Evolutionary conservation across 2,888 invertebrate species (phyloP).

Genomic region (Trisateles emortualis): DNA sequence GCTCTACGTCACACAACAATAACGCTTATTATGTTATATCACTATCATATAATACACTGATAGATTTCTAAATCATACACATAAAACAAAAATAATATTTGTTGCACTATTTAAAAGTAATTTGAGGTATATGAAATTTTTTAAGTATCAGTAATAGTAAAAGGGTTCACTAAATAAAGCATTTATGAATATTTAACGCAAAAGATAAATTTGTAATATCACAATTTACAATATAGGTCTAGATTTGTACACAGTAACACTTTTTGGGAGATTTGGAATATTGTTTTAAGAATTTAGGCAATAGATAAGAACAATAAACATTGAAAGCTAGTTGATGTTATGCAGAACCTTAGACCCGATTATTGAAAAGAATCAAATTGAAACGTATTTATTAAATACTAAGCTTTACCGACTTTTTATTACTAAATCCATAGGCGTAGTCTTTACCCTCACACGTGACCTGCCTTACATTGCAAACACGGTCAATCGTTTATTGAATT

Average conservation of each 20-base stretch:
- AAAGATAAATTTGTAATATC: no score
- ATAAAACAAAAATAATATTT: constrained; percentile 5
- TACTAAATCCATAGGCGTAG: constrained; percentile 83
- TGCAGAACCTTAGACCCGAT: not conserved
- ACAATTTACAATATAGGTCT: not conserved
- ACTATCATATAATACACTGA: constrained; percentile 18
- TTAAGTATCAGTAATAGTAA: no score
- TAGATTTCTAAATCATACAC: constrained; percentile 1
- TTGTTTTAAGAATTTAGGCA: not conserved
- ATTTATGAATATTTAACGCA: not conserved
- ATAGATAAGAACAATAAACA: not conserved
- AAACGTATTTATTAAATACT: constrained; percentile 49
- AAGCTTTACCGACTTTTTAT: constrained; percentile 85
- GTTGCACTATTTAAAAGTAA: constrained; percentile 21
- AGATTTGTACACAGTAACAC: not conserved
- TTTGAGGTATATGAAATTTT: not conserved
- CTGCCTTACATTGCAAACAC: constrained; percentile 74
- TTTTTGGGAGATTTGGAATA: not conserved
- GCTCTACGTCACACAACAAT: constrained; percentile 57
- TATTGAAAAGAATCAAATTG: not conserved
- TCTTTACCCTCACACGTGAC: constrained; percentile 70
- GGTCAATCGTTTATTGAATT: constrained; percentile 57
- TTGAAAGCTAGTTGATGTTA: not conserved
- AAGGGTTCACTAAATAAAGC: not conserved
- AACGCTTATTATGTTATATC: constrained; percentile 32